Conservation (phyloP, 1,140 invertebrate species). For the Zaprionus kolodkinae region DNA sequence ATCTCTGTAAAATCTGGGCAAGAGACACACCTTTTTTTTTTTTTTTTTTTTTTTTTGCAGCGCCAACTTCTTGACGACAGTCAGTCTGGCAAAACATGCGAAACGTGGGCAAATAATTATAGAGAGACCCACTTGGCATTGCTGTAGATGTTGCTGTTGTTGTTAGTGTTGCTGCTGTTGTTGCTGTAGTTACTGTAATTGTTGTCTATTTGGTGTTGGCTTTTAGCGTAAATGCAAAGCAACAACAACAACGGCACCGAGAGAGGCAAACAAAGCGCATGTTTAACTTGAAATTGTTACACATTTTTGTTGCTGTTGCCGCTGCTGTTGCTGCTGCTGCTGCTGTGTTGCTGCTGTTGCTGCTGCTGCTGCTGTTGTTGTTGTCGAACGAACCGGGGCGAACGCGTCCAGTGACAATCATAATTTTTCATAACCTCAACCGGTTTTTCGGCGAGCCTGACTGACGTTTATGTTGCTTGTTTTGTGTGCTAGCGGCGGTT, state of each 20-base stretch:
- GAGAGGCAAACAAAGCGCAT: constrained; percentile 59
- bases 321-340: constrained; percentile 15
- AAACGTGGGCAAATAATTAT: constrained; percentile 83
- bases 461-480: constrained; percentile 73
- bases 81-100: constrained; percentile 79
- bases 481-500: constrained; percentile 59
- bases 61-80: constrained; percentile 65
- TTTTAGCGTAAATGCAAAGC: constrained; percentile 74
- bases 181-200: constrained; percentile 65
- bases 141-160: background rate
- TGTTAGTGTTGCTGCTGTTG: constrained; percentile 15
- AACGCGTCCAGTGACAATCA: constrained; percentile 73
- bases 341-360: constrained; percentile 20
- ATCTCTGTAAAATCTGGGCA: constrained; percentile 13
- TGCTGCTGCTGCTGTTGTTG: constrained; percentile 14
- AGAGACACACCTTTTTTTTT: constrained; percentile 38
- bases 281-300: constrained; percentile 82
- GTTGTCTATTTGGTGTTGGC: constrained; percentile 79
- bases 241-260: constrained; percentile 25
- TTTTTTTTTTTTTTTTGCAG: background rate
- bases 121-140: constrained; percentile 64
- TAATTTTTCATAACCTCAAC: constrained; percentile 80
- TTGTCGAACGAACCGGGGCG: constrained; percentile 18
- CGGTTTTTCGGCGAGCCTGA: constrained; percentile 63
- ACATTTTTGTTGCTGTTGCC: constrained; percentile 51